Percentiles rank a stretch among this genome's conserved stretches.
These are phyloP conservation scores for Gymnodraco acuticeps DNA, from an alignment of 2,797 vertebrate species.

Conservation along the genomic window DNA sequence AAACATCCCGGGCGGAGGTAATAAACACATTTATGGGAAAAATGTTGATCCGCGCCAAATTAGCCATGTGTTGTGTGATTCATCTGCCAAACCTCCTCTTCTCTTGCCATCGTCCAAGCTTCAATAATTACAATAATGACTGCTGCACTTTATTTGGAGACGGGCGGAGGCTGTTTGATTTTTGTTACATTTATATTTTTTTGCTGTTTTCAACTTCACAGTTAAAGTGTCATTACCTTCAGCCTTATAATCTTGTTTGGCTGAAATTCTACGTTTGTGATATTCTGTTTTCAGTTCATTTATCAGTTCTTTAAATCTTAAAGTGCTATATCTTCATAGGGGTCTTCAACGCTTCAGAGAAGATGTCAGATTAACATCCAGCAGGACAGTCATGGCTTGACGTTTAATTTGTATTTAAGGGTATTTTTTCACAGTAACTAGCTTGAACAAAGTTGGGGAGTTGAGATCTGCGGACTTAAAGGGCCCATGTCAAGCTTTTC, in stretches of 20 bases:
- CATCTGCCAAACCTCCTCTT: constrained; percentile 18
- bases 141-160: not conserved
- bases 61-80: constrained; percentile 20
- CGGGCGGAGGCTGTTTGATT: not conserved
- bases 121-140: not conserved
- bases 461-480: not conserved
- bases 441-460: not conserved
- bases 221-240: not conserved
- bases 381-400: not conserved
- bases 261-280: not conserved
- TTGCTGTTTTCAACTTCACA: not conserved
- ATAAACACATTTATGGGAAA: not conserved
- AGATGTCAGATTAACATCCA: not conserved
- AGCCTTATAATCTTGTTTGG: not conserved
- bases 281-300: not conserved
- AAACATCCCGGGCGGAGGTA: too few relatives aligned
- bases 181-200: not conserved
- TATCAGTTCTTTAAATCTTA: not conserved
- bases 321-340: not conserved
- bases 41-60: not conserved
- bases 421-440: not conserved
- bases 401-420: not conserved
- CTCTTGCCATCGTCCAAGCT: not conserved
- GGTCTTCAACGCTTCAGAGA: not conserved
- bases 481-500: too few relatives aligned